These are phyloP conservation scores for Emydura subglobosa DNA, from an alignment of 2,113 vertebrate genomes.

Conservation along the genomic window DNA sequence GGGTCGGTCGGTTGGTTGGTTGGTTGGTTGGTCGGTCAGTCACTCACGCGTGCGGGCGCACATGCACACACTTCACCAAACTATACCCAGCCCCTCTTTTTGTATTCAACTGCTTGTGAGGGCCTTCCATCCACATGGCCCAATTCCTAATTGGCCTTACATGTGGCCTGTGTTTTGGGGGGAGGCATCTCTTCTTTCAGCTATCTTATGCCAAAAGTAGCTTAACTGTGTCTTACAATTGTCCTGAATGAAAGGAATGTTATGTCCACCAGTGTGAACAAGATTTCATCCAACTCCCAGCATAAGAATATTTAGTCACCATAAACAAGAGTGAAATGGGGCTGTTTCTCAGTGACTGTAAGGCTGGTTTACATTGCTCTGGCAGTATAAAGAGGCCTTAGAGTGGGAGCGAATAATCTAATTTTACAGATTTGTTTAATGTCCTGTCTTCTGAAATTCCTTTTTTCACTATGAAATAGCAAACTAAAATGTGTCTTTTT, in stretches of 20 bases:
- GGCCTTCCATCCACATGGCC: rapidly evolving
- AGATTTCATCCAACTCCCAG: slow-evolving; percentile 4
- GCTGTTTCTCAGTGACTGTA: not conserved
- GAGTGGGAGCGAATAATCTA: not conserved
- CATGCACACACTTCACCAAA: not conserved
- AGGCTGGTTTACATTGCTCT: not conserved
- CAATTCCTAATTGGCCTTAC: rapidly evolving
- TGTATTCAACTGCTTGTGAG: not conserved
- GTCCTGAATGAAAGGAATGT: not conserved
- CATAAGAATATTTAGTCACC: not conserved
- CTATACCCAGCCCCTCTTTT: not conserved
- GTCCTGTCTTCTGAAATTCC: not conserved
- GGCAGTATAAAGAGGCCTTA: not conserved
- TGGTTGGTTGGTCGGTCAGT: too few species aligned
- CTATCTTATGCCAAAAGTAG: not conserved
- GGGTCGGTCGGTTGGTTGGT: too few species aligned
- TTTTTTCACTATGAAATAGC: not conserved
- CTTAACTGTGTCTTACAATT: not conserved
- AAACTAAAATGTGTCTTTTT: not conserved
- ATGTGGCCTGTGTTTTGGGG: not conserved
- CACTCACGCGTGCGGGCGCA: not conserved
- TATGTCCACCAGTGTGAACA: not conserved
- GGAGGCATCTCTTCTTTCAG: not conserved
- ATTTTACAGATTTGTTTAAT: not conserved
- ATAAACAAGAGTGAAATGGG: not conserved